phyloP scores from a whole-genome alignment of 2,113 vertebrate genomes.

The Oryzias curvinotus region DNA sequence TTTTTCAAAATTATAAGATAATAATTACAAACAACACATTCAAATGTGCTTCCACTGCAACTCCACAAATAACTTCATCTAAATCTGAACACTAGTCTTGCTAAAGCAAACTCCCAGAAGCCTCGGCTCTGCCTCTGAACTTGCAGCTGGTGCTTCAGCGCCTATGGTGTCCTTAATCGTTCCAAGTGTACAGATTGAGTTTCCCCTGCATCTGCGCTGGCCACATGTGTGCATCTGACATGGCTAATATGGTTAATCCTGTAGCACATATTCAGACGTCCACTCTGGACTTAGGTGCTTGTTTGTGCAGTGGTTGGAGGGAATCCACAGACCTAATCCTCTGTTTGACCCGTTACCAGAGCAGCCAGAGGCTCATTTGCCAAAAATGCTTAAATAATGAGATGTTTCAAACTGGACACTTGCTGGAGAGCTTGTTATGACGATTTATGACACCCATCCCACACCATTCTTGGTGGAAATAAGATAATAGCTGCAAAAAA shows the following conservation, averaged over 20 bases:
- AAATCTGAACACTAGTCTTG: too few species aligned
- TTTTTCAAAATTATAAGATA: too few species aligned
- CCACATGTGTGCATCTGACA: conserved; percentile 62
- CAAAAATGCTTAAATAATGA: conserved; percentile 2
- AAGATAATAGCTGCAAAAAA: too few species aligned
- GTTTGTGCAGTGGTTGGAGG: conserved; percentile 19
- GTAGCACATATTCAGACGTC: conserved; percentile 1
- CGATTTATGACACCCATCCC: not conserved
- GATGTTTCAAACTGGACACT: not conserved
- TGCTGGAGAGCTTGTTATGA: not conserved
- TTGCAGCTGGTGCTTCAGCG: conserved; percentile 29
- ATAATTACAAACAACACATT: too few species aligned
- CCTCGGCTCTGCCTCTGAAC: not conserved
- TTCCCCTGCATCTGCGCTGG: conserved; percentile 55
- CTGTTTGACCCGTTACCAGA: conserved; percentile 34
- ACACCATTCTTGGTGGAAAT: not conserved
- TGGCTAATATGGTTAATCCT: conserved; percentile 55
- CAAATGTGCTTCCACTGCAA: too few species aligned
- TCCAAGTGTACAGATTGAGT: conserved; percentile 54
- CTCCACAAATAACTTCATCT: too few species aligned
- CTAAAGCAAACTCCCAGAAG: too few species aligned
- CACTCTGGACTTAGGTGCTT: conserved; percentile 11
- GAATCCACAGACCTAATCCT: conserved; percentile 39
- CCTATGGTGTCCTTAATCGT: conserved; percentile 43
- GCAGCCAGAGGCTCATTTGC: conserved; percentile 31